Evolutionary conservation across 2,797 vertebrate genomes (phyloP).

Genomic region (Ctenosaura bakeri): DNA sequence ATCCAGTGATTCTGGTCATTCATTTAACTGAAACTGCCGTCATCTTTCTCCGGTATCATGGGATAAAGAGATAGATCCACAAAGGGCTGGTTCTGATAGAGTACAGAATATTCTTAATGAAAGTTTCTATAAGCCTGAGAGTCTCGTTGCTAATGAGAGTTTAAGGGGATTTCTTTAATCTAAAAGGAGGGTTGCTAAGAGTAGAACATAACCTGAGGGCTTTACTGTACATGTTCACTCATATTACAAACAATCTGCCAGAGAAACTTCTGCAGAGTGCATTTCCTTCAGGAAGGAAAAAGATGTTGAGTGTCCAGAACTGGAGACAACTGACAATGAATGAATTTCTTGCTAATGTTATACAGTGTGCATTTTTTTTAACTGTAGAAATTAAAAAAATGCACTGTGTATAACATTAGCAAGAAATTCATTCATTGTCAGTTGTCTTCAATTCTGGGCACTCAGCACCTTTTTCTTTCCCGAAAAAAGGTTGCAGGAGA

Average conservation of each 20-base stretch:
- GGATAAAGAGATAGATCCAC: not conserved
- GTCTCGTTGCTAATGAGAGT: conserved; percentile 83
- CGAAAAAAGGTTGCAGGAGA: conserved; percentile 38
- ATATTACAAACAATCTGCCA: conserved; percentile 81
- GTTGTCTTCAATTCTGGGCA: conserved; percentile 71
- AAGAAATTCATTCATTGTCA: conserved; percentile 68
- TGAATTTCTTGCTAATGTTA: conserved; percentile 72
- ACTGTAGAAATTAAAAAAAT: not conserved
- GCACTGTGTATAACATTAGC: conserved; percentile 59
- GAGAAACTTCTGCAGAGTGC: conserved; percentile 79
- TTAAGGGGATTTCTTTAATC: conserved; percentile 84
- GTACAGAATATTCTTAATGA: conserved; percentile 76
- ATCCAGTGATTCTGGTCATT: not conserved
- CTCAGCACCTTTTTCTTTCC: conserved; percentile 61
- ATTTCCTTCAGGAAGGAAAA: conserved; percentile 73
- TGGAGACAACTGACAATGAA: conserved; percentile 67
- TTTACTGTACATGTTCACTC: conserved; percentile 83
- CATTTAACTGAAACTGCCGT: not conserved
- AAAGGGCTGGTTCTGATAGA: conserved; percentile 68
- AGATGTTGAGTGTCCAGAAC: conserved; percentile 64
- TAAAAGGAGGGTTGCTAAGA: conserved; percentile 83
- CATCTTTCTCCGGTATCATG: not conserved
- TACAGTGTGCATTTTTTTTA: not conserved
- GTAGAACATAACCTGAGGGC: conserved; percentile 83
- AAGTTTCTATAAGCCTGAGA: conserved; percentile 80